Percentiles rank a stretch among this genome's conserved stretches.
Conservation (phyloP, 2,113 vertebrate genomes). For the Nyctereutes procyonoides region DNA sequence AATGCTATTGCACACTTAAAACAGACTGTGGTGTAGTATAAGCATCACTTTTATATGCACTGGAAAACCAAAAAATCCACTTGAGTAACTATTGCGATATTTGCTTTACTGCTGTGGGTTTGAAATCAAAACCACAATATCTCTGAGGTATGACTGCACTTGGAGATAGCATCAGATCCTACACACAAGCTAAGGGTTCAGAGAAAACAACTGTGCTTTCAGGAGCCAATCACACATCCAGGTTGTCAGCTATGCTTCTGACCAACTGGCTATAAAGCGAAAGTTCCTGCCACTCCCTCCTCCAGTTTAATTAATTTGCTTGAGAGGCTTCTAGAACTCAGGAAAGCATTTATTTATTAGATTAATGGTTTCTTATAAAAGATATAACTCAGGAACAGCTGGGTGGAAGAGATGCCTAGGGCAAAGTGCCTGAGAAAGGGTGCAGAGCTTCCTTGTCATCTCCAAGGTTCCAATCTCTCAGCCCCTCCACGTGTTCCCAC, state of each 20-base stretch:
- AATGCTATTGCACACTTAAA: not conserved
- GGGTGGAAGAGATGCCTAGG: not conserved
- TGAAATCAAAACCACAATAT: not conserved
- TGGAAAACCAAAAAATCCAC: not conserved
- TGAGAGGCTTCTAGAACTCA: not conserved
- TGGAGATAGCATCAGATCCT: not conserved
- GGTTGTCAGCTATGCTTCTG: not conserved
- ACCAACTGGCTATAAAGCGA: not conserved
- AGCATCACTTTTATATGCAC: not conserved
- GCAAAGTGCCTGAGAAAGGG: not conserved
- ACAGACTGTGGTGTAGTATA: not conserved
- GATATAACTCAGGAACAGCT: not conserved
- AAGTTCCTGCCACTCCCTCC: not conserved
- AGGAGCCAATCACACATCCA: not conserved
- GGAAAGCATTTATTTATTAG: not conserved
- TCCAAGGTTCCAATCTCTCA: not conserved
- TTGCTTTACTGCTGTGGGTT: not conserved
- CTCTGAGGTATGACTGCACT: not conserved
- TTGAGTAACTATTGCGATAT: not conserved
- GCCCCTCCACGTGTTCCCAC: not conserved
- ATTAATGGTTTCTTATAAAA: not conserved
- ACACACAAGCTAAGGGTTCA: not conserved
- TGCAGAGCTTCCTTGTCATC: not conserved
- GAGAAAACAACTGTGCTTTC: not conserved
- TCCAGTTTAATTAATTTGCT: not conserved